A percentile compares a stretch with the other conserved stretches of the same genome.
phyloP scores from a whole-genome alignment of 92 coral and sea anemone species.

The Porites lobata region DNA sequence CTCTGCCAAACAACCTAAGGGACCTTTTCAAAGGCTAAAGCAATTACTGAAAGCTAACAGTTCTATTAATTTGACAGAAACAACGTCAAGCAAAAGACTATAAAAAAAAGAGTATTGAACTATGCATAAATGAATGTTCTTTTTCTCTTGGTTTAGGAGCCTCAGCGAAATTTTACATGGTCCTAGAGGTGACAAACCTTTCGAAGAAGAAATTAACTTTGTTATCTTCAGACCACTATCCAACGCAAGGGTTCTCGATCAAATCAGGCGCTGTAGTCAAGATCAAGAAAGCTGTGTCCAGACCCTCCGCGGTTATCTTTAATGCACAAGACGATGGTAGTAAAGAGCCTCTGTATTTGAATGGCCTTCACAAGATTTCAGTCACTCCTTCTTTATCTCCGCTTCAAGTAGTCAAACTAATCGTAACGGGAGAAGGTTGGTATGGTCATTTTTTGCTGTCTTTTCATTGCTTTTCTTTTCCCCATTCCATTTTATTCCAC shows the following conservation, averaged over 20 bases:
- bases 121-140: neutral
- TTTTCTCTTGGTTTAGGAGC: conserved; percentile 31
- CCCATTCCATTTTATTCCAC: neutral
- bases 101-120: too few species aligned
- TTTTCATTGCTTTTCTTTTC: neutral
- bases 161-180: conserved; percentile 80
- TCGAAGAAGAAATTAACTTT: conserved; percentile 57
- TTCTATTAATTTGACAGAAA: too few species aligned
- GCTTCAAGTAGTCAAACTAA: conserved; percentile 63
- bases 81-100: neutral
- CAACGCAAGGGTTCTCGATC: conserved; percentile 72
- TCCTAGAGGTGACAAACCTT: conserved; percentile 78
- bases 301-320: conserved; percentile 76
- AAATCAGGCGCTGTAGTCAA: conserved; percentile 66
- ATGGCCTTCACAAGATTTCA: conserved; percentile 52
- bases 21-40: too few species aligned
- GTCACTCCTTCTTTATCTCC: conserved; percentile 76
- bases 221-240: conserved; percentile 71
- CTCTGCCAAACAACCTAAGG: too few species aligned
- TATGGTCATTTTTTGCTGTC: neutral
- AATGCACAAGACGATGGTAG: conserved; percentile 45
- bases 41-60: too few species aligned
- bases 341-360: conserved; percentile 51
- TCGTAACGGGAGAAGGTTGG: conserved; percentile 73
- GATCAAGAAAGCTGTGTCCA: conserved; percentile 83